phyloP scores from a whole-genome alignment of 2,113 vertebrate species.

The Cochlearius cochlearius region DNA sequence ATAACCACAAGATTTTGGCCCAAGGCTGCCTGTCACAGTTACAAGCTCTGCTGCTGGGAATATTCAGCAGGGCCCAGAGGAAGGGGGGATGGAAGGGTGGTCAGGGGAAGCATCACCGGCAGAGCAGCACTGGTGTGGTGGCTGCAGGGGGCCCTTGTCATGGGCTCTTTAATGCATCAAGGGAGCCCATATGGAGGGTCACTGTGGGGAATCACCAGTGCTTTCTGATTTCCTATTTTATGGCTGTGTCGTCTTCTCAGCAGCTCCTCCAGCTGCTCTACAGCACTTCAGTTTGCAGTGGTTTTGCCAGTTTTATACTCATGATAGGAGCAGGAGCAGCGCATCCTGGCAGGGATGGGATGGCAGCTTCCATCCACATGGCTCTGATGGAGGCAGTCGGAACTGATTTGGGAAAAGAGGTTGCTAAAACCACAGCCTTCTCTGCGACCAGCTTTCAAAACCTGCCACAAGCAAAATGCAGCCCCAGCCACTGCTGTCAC shows the following conservation, averaged over 20 bases:
- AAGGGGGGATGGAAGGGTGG: background rate
- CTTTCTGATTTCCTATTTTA: background rate
- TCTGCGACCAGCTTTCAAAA: background rate
- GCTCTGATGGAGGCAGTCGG: background rate
- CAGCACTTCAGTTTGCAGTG: background rate
- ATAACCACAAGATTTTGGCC: background rate
- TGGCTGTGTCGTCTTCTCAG: background rate
- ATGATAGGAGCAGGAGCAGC: background rate
- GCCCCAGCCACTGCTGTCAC: background rate
- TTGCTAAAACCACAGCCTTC: background rate
- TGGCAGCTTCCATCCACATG: background rate
- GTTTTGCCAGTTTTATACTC: background rate
- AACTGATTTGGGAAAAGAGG: background rate
- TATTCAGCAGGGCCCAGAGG: background rate
- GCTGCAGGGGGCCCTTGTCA: background rate
- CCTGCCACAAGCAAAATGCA: background rate
- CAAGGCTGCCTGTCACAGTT: background rate
- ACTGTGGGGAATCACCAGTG: fast-evolving
- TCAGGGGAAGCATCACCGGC: background rate
- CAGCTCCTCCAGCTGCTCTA: background rate
- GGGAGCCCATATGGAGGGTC: background rate
- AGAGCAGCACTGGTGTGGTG: background rate
- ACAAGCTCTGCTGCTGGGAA: background rate
- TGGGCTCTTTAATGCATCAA: background rate
- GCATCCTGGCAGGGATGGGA: background rate